A percentile compares a stretch with the other conserved stretches of the same genome.
Conservation (phyloP, 2,113 vertebrate species). For the Sebastes schlegelii region DNA sequence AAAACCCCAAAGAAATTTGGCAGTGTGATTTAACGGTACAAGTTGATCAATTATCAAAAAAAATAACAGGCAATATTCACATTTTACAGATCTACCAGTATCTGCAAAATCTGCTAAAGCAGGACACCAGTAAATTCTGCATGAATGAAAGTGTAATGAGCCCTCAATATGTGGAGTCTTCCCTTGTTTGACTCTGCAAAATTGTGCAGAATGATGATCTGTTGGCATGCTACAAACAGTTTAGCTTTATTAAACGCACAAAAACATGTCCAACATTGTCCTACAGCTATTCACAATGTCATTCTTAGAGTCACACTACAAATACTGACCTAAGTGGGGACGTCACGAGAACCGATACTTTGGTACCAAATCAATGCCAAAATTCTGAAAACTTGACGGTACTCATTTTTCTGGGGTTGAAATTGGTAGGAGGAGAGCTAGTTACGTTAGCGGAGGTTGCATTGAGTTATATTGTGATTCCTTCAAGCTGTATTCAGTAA, state of each 20-base stretch:
- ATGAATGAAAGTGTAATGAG: not conserved
- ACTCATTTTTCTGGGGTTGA: no score
- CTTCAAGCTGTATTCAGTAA: no score
- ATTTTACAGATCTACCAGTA: not conserved
- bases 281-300: not conserved
- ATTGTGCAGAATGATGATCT: not conserved
- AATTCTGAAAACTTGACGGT: no score
- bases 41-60: not conserved
- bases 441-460: no score
- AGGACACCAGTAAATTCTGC: not conserved
- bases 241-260: conserved; percentile 7
- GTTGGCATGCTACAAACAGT: not conserved
- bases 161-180: not conserved
- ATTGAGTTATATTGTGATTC: no score
- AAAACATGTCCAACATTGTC: conserved; percentile 3
- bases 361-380: no score
- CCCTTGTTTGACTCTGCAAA: not conserved
- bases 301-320: not conserved
- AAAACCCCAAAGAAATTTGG: not conserved
- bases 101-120: not conserved
- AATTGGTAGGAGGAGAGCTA: no score
- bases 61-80: not conserved
- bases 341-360: no score
- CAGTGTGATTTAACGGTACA: not conserved
- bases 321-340: not conserved